Conservation (phyloP, 2,113 vertebrate genomes). For the Hippopotamus amphibius region DNA sequence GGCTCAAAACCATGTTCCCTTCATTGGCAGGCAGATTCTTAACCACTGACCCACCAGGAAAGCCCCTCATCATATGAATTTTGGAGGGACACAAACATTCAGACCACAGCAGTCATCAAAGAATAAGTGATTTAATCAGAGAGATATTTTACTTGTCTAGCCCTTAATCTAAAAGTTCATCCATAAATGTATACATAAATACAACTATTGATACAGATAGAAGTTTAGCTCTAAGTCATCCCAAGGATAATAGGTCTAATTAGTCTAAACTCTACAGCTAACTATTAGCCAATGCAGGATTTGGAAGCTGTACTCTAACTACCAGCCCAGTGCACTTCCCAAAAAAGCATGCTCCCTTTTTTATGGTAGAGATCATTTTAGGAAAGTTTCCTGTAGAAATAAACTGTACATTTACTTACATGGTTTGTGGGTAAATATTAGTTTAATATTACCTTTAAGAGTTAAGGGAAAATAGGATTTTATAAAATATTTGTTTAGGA, state of each 20-base stretch:
- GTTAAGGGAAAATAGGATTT: not conserved
- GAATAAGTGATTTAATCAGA: not conserved
- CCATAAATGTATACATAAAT: not conserved
- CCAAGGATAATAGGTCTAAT: not conserved
- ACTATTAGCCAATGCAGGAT: not conserved
- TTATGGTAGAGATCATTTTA: not conserved
- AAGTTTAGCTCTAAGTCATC: not conserved
- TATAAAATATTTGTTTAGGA: not conserved
- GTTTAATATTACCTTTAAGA: not conserved
- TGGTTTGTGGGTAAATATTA: not conserved
- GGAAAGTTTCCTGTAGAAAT: not conserved
- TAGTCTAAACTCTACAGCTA: not conserved
- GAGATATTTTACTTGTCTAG: not conserved
- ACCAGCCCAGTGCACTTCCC: too few relatives aligned
- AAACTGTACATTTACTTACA: not conserved
- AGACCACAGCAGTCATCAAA: not conserved
- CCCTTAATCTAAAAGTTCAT: not conserved
- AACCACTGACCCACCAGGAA: too few relatives aligned
- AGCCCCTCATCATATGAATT: too few relatives aligned
- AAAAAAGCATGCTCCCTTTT: not conserved
- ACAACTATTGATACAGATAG: not conserved
- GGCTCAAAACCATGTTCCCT: too few relatives aligned
- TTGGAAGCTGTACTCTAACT: not conserved
- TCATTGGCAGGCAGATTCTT: too few relatives aligned
- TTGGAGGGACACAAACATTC: not conserved